phyloP scores from a whole-genome alignment of 1,140 invertebrate species.

The Aplysia californica region DNA sequence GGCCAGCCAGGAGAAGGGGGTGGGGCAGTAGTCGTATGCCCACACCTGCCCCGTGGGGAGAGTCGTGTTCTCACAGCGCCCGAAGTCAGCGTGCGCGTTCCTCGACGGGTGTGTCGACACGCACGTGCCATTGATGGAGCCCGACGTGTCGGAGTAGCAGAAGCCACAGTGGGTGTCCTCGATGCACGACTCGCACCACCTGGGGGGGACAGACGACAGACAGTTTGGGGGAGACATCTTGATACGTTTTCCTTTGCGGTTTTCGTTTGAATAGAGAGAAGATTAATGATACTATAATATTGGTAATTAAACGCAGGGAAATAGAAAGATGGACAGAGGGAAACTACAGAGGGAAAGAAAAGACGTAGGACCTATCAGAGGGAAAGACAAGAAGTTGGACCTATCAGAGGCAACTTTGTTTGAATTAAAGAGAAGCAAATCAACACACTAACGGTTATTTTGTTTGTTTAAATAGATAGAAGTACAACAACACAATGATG shows the following conservation, averaged over 20 bases:
- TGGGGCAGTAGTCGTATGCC: slow-evolving; percentile 70
- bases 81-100: slow-evolving; percentile 36
- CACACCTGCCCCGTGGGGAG: slow-evolving; percentile 46
- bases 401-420: no score
- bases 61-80: slow-evolving; percentile 49
- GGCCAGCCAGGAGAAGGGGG: slow-evolving; percentile 70
- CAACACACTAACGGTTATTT: no score
- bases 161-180: slow-evolving; percentile 52
- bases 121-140: slow-evolving; percentile 54
- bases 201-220: slow-evolving; percentile 36
- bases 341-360: background rate
- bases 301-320: background rate
- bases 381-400: background rate
- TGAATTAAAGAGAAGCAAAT: no score
- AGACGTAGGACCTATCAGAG: background rate
- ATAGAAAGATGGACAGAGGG: background rate
- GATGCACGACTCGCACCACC: slow-evolving; percentile 53
- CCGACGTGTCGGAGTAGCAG: slow-evolving; percentile 46
- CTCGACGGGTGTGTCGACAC: slow-evolving; percentile 36
- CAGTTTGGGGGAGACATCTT: background rate
- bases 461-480: no score
- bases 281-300: background rate
- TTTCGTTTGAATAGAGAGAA: background rate
- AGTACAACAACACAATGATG: no score
- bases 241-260: background rate